Evolutionary conservation across 2,797 vertebrate genomes (phyloP).

Genomic region (Alectoris magna): DNA sequence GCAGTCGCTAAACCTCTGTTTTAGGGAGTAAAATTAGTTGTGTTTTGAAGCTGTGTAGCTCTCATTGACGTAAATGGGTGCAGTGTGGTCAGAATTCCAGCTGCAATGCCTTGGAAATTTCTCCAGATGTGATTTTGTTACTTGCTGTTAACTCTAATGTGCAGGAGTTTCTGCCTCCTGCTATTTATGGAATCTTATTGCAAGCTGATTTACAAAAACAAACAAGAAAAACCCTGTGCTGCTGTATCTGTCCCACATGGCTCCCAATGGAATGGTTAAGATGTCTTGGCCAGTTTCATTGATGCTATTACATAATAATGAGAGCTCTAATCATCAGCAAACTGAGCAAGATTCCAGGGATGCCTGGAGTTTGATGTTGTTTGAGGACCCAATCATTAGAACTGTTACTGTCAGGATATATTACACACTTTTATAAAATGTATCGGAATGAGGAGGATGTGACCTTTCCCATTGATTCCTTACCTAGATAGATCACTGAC

Average conservation of each 20-base stretch:
- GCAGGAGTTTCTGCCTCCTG: background rate
- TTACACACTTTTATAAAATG: too few species aligned
- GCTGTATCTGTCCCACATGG: background rate
- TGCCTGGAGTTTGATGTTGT: background rate
- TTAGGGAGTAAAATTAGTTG: background rate
- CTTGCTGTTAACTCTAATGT: background rate
- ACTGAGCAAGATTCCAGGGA: background rate
- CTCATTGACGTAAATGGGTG: background rate
- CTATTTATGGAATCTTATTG: background rate
- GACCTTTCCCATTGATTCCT: background rate
- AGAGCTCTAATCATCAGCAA: background rate
- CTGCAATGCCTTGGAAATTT: background rate
- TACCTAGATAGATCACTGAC: background rate
- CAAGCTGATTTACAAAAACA: background rate
- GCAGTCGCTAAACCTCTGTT: background rate
- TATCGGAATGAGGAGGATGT: background rate
- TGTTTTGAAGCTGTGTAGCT: background rate
- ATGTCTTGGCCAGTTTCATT: background rate
- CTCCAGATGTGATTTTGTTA: background rate
- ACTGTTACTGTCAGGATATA: background rate
- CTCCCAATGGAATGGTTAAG: background rate
- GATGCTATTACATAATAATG: background rate
- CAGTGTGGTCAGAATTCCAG: background rate
- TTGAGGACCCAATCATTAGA: background rate
- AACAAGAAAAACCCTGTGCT: background rate